A percentile compares a stretch with the other conserved stretches of the same genome.
Conservation (phyloP, 2,797 vertebrate genomes). For the Chelon auratus region DNA sequence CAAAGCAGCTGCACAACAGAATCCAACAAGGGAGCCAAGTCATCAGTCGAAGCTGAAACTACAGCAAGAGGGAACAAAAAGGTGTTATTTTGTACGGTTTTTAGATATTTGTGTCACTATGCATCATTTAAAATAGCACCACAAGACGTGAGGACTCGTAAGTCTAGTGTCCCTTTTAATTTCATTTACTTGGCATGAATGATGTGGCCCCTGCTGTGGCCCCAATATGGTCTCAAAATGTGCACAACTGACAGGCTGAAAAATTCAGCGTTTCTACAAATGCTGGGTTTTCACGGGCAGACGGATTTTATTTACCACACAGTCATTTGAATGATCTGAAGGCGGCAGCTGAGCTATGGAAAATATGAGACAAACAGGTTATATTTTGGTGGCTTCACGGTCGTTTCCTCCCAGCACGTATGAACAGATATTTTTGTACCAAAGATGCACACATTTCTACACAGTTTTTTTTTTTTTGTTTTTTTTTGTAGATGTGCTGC, state of each 20-base stretch:
- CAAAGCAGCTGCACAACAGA: constrained; percentile 48
- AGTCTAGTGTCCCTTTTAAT: constrained; percentile 23
- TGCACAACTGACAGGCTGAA: constrained; percentile 22
- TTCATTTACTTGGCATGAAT: constrained; percentile 13
- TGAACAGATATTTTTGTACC: constrained; percentile 8
- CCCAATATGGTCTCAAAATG: constrained; percentile 13
- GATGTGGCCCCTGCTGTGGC: no score
- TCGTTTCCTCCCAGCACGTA: constrained; percentile 20
- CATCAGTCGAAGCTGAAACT: constrained; percentile 48
- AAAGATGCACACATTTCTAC: no score
- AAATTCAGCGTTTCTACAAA: constrained; percentile 40
- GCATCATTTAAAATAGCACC: constrained; percentile 19
- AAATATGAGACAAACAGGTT: constrained; percentile 16
- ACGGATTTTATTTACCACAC: constrained; percentile 35
- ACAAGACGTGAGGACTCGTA: constrained; percentile 9
- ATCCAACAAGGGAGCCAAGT: constrained; percentile 43
- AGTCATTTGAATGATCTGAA: constrained; percentile 38
- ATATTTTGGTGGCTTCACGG: constrained; percentile 10
- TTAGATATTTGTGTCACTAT: constrained; percentile 11
- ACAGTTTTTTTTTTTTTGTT: no score
- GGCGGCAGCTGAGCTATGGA: constrained; percentile 23
- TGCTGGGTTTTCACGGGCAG: constrained; percentile 23
- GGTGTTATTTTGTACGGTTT: constrained; percentile 15
- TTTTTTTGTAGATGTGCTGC: constrained; percentile 13
- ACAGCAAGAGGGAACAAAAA: constrained; percentile 16